phyloP scores from a whole-genome alignment of 1,140 invertebrate genomes.

The Drosophila truncata region DNA sequence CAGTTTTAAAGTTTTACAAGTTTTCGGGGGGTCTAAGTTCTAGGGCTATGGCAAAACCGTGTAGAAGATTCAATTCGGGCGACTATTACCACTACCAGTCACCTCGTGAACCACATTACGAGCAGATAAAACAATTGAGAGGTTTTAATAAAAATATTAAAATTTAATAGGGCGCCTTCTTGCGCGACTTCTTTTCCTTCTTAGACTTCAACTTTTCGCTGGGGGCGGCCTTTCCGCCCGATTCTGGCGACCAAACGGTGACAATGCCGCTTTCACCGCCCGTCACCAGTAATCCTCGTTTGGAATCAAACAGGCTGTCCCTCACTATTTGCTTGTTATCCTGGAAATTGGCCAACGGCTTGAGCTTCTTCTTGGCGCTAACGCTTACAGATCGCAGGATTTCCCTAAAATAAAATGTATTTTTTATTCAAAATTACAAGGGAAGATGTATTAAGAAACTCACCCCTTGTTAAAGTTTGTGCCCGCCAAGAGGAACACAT shows the following conservation, averaged over 20 bases:
- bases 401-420: conserved; percentile 72
- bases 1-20: too few relatives aligned
- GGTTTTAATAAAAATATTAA: not conserved
- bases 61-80: too few relatives aligned
- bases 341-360: conserved; percentile 86
- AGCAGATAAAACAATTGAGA: not conserved
- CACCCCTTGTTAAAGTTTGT: conserved; percentile 87
- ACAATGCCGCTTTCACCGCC: conserved; percentile 89
- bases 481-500: conserved; percentile 88
- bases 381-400: conserved; percentile 87
- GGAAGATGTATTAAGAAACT: not conserved
- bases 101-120: not conserved
- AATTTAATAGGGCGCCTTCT: conserved; percentile 57
- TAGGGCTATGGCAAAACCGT: too few relatives aligned
- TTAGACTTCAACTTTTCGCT: conserved; percentile 51
- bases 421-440: not conserved
- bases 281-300: conserved; percentile 87
- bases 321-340: conserved; percentile 90
- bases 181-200: conserved; percentile 48
- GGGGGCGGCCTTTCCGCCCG: not conserved
- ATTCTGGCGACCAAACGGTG: conserved; percentile 87
- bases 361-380: conserved; percentile 85
- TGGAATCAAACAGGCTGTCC: conserved; percentile 88
- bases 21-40: too few relatives aligned
- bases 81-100: not conserved